These are phyloP conservation scores for Sitobion miscanthi DNA, from an alignment of 1,140 invertebrate species.

Conservation along the genomic window DNA sequence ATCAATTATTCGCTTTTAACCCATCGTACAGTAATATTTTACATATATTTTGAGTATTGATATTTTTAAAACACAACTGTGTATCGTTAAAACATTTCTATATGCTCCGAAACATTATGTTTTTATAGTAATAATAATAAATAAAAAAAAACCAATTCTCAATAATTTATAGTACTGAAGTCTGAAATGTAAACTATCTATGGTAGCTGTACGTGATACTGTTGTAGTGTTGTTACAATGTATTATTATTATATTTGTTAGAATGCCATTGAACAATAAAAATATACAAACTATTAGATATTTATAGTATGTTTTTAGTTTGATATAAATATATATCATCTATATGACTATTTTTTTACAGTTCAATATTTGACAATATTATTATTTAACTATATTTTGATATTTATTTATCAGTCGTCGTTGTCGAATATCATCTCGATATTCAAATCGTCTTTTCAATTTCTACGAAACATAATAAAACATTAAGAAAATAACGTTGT, in stretches of 20 bases:
- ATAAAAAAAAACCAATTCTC: neutral
- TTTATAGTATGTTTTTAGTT: neutral
- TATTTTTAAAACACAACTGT: neutral
- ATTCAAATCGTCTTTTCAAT: neutral
- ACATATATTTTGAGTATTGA: neutral
- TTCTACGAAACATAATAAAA: neutral
- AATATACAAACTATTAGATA: neutral
- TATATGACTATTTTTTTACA: neutral
- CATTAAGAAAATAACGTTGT: neutral
- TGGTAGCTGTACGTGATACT: neutral
- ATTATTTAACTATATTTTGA: neutral
- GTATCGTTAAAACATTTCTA: neutral
- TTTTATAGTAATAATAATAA: constrained; percentile 5
- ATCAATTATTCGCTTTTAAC: neutral
- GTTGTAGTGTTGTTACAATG: neutral
- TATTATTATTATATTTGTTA: neutral
- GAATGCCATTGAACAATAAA: neutral
- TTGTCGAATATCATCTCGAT: neutral
- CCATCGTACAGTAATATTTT: neutral
- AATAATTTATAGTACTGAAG: neutral
- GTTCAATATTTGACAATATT: neutral
- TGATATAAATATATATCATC: neutral
- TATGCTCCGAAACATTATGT: neutral
- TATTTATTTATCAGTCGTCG: neutral
- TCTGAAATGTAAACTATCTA: neutral